phyloP scores from a whole-genome alignment of 2,797 vertebrate genomes.

The Hapalemur alaotrensis region DNA sequence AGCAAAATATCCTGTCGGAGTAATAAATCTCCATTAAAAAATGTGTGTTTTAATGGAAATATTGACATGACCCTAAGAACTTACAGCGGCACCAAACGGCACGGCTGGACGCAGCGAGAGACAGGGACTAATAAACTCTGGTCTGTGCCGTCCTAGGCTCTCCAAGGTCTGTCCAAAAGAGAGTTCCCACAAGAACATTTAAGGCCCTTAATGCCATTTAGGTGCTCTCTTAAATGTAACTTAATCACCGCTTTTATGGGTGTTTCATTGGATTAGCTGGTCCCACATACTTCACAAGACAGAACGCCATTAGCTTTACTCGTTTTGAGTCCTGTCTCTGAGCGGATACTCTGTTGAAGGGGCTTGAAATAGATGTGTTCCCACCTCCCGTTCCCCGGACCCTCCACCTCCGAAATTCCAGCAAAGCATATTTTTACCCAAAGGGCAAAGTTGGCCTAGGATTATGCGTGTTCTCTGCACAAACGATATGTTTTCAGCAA shows the following conservation, averaged over 20 bases:
- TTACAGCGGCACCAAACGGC: background rate
- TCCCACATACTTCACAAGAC: constrained; percentile 75
- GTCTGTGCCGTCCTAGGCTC: background rate
- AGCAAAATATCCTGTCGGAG: background rate
- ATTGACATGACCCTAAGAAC: constrained; percentile 18
- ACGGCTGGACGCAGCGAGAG: background rate
- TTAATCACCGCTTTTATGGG: background rate
- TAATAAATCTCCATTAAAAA: background rate
- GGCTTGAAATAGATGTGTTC: constrained; percentile 80
- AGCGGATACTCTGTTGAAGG: constrained; percentile 76
- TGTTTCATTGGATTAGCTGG: constrained; percentile 59
- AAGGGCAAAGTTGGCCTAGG: constrained; percentile 83
- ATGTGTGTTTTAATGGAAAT: constrained; percentile 50
- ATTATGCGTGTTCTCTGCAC: constrained; percentile 80
- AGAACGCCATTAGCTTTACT: constrained; percentile 80
- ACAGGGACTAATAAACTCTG: constrained; percentile 31
- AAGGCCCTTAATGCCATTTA: constrained; percentile 72
- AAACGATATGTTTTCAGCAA: constrained; percentile 83
- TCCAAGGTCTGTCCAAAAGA: constrained; percentile 34
- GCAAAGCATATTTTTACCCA: constrained; percentile 82
- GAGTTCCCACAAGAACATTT: constrained; percentile 62
- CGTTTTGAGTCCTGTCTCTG: constrained; percentile 72
- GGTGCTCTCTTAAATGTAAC: constrained; percentile 68
- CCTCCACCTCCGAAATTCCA: constrained; percentile 75
- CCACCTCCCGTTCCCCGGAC: background rate